These are phyloP conservation scores for Rhinophrynus dorsalis DNA, from an alignment of 2,797 vertebrate genomes.

Conservation along the genomic window DNA sequence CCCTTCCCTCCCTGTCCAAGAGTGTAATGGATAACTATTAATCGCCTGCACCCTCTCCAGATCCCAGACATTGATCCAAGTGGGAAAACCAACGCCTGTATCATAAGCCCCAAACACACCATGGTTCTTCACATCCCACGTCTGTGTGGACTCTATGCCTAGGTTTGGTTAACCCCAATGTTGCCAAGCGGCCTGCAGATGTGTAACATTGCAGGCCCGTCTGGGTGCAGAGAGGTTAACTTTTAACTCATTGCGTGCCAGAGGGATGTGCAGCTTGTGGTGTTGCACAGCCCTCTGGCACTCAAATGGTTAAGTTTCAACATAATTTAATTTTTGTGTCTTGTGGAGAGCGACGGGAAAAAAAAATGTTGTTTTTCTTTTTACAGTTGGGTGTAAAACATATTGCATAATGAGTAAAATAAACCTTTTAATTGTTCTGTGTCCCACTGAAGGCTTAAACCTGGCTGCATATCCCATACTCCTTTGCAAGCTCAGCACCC, in stretches of 20 bases:
- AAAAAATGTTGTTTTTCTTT: slow-evolving; percentile 57
- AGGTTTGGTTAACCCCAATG: slow-evolving; percentile 25
- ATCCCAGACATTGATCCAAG: slow-evolving; percentile 65
- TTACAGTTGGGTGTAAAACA: slow-evolving; percentile 73
- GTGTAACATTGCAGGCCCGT: slow-evolving; percentile 14
- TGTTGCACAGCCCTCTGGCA: background rate
- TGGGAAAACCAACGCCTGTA: slow-evolving; percentile 21
- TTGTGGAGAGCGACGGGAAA: slow-evolving; percentile 58
- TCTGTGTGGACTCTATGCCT: slow-evolving; percentile 21
- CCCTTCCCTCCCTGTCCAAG: slow-evolving; percentile 58
- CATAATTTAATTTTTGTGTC: slow-evolving; percentile 66
- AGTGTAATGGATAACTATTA: slow-evolving; percentile 56
- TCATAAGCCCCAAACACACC: slow-evolving; percentile 35
- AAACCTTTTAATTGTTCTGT: slow-evolving; percentile 62
- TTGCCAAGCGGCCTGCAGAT: slow-evolving; percentile 16
- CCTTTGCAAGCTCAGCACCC: slow-evolving; percentile 71
- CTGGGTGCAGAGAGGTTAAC: too few relatives aligned
- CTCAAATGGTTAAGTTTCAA: slow-evolving; percentile 48
- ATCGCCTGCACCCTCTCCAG: slow-evolving; percentile 62
- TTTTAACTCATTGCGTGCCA: too few relatives aligned
- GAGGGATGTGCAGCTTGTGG: too few relatives aligned
- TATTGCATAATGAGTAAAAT: slow-evolving; percentile 34
- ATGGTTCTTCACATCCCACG: background rate
- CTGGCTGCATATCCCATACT: slow-evolving; percentile 69
- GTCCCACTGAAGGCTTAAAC: slow-evolving; percentile 69